These are phyloP conservation scores for Coelopa pilipes DNA, from an alignment of 2,888 invertebrate species.

Conservation along the genomic window DNA sequence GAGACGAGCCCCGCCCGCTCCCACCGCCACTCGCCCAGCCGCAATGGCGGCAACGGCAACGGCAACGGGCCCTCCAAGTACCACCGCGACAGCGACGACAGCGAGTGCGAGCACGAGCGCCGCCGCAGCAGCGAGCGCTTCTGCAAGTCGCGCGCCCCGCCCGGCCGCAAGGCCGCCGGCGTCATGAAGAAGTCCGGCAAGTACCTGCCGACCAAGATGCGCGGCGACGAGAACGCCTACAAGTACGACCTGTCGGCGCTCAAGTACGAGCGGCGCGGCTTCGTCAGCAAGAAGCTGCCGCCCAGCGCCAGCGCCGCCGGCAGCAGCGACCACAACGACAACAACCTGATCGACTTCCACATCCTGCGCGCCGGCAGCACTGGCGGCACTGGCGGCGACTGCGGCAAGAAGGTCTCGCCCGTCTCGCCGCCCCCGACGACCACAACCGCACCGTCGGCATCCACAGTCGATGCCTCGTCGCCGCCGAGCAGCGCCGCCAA, in stretches of 20 bases:
- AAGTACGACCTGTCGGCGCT: slow-evolving; percentile 64
- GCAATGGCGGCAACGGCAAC: slow-evolving; percentile 41
- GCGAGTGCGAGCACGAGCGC: slow-evolving; percentile 74
- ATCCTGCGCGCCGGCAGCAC: slow-evolving; percentile 32
- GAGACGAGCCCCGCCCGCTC: slow-evolving; percentile 67
- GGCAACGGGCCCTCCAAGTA: slow-evolving; percentile 14
- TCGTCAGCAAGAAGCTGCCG: slow-evolving; percentile 61
- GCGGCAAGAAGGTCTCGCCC: neutral
- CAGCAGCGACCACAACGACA: slow-evolving; percentile 63
- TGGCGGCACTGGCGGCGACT: neutral
- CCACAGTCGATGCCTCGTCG: slow-evolving; percentile 37
- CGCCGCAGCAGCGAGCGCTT: slow-evolving; percentile 74
- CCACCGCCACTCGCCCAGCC: slow-evolving; percentile 63
- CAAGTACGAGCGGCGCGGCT: slow-evolving; percentile 66
- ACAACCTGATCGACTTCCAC: slow-evolving; percentile 66
- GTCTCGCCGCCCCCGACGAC: no score
- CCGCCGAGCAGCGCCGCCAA: slow-evolving; percentile 40
- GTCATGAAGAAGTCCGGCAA: slow-evolving; percentile 60
- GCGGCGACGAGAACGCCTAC: slow-evolving; percentile 64
- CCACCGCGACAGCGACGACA: slow-evolving; percentile 67
- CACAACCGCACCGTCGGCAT: neutral
- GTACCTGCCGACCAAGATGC: slow-evolving; percentile 55
- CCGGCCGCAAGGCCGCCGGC: slow-evolving; percentile 68
- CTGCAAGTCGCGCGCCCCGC: slow-evolving; percentile 71
- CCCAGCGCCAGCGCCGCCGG: slow-evolving; percentile 51